A percentile compares a stretch with the other conserved stretches of the same genome.
These are phyloP conservation scores for Camponotus pennsylvanicus DNA, from an alignment of 1,140 invertebrate species.

Conservation along the genomic window DNA sequence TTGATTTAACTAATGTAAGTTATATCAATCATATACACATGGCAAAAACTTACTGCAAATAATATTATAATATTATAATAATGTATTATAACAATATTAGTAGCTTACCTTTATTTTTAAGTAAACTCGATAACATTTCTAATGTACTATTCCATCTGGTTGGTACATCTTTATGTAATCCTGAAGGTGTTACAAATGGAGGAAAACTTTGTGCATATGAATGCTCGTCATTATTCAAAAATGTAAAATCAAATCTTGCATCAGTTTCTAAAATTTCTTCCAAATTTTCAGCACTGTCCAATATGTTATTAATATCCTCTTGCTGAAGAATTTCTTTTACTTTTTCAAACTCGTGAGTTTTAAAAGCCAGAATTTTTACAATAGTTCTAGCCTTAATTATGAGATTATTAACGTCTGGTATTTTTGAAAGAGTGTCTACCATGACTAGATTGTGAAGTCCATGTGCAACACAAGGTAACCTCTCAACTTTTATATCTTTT, in stretches of 20 bases:
- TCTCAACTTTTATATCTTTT: slow-evolving; percentile 18
- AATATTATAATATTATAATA: too few relatives aligned
- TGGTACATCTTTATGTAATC: slow-evolving; percentile 38
- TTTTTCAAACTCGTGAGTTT: slow-evolving; percentile 15
- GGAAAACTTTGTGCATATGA: slow-evolving; percentile 1
- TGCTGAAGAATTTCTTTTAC: not conserved
- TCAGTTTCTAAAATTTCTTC: slow-evolving; percentile 26
- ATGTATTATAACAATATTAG: too few relatives aligned
- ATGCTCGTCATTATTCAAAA: not conserved
- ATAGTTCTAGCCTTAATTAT: slow-evolving; percentile 27
- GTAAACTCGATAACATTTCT: not conserved
- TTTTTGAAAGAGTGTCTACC: not conserved
- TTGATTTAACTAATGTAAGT: too few relatives aligned
- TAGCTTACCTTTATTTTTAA: too few relatives aligned
- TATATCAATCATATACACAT: too few relatives aligned
- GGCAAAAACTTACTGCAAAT: too few relatives aligned
- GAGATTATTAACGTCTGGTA: slow-evolving; percentile 27
- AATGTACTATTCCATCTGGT: slow-evolving; percentile 24
- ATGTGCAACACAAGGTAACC: slow-evolving; percentile 14
- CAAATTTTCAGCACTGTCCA: slow-evolving; percentile 6
- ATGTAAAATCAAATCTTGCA: slow-evolving; percentile 3
- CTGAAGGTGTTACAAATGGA: not conserved
- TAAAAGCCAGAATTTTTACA: slow-evolving; percentile 31
- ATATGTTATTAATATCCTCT: slow-evolving; percentile 18
- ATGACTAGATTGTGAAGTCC: slow-evolving; percentile 2